These are phyloP conservation scores for Rutilus rutilus DNA, from an alignment of 2,113 vertebrate genomes.

Conservation along the genomic window DNA sequence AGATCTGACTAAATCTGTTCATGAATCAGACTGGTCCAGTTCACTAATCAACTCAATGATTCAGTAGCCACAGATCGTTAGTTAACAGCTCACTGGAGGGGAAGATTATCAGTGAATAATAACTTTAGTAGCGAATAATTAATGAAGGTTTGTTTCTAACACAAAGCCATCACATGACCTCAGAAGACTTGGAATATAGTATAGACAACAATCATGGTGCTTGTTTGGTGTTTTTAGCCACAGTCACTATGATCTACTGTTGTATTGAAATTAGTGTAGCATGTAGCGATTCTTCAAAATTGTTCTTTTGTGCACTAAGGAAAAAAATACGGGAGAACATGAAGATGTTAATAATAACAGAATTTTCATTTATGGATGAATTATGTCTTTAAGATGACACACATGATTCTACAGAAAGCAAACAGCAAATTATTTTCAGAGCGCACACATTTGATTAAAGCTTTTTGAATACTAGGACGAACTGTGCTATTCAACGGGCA, in stretches of 20 bases:
- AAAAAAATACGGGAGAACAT: background rate
- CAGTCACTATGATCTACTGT: background rate
- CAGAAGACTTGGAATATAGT: background rate
- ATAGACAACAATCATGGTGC: background rate
- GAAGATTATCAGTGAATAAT: constrained; percentile 1
- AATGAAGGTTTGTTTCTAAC: background rate
- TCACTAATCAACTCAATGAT: background rate
- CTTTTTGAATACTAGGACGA: background rate
- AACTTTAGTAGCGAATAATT: background rate
- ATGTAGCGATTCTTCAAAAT: background rate
- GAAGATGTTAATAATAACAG: background rate
- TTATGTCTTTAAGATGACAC: background rate
- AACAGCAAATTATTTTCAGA: background rate
- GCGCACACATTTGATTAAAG: background rate
- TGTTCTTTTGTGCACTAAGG: background rate
- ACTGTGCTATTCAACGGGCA: background rate
- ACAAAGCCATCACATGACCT: background rate
- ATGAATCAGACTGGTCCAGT: background rate
- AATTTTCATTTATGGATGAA: background rate
- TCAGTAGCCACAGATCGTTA: background rate
- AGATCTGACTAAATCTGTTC: constrained; percentile 4
- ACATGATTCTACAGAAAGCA: background rate
- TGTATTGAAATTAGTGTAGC: background rate
- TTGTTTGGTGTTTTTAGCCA: background rate
- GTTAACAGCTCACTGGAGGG: background rate